A percentile compares a stretch with the other conserved stretches of the same genome.
phyloP scores from a whole-genome alignment of 2,888 invertebrate species.

The Homarus gammarus region DNA sequence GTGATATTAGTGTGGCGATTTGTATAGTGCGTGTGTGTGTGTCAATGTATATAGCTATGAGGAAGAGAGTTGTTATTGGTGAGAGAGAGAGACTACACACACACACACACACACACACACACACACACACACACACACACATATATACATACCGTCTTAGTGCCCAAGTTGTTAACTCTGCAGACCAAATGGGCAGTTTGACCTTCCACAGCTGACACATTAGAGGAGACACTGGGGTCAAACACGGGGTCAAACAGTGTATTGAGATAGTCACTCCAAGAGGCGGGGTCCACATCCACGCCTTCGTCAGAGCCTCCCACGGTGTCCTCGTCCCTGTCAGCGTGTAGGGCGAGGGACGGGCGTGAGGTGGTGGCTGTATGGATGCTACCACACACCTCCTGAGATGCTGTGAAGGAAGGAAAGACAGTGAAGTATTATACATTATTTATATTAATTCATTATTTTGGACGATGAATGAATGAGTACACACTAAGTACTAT shows the following conservation, averaged over 20 bases:
- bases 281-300: constrained; percentile 18
- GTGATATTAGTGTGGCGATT: no score
- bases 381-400: neutral
- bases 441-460: no score
- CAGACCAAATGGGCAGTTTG: constrained; percentile 70
- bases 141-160: constrained; percentile 62
- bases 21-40: no score
- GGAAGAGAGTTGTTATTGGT: no score
- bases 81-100: no score
- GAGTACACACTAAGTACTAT: no score
- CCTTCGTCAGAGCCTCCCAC: constrained; percentile 2
- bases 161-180: constrained; percentile 73
- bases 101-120: constrained; percentile 12
- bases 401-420: neutral
- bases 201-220: constrained; percentile 70
- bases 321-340: neutral
- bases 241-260: constrained; percentile 73
- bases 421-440: no score
- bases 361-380: neutral
- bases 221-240: constrained; percentile 60
- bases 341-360: neutral
- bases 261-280: constrained; percentile 72
- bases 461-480: no score
- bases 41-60: no score
- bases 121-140: neutral